Conservation (phyloP, 2,888 invertebrate species). For the Tanypteryx hageni region DNA sequence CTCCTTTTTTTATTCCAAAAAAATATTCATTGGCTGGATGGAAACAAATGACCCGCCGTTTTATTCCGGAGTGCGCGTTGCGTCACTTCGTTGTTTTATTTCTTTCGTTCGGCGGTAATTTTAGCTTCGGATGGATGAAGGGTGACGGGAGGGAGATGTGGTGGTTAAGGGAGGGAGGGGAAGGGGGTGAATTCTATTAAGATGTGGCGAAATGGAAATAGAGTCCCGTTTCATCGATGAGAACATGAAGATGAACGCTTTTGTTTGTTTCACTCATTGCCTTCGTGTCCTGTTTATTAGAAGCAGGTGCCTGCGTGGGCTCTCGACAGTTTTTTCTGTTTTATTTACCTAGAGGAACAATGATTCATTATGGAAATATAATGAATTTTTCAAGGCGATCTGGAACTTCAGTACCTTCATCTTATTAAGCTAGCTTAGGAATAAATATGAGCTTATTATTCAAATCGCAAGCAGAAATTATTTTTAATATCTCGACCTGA, state of each 20-base stretch:
- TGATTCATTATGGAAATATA: no score
- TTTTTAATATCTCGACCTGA: no score
- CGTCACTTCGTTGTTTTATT: background rate
- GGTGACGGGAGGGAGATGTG: background rate
- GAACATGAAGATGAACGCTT: background rate
- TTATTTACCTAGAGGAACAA: no score
- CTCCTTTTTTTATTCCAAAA: background rate
- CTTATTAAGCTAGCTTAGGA: no score
- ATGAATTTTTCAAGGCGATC: no score
- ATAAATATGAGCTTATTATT: no score
- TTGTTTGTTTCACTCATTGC: background rate
- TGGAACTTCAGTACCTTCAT: no score
- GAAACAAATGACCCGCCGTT: background rate
- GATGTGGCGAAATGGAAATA: background rate
- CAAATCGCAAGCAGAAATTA: no score
- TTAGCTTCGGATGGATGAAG: background rate
- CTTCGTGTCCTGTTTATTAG: background rate
- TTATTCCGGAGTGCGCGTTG: background rate
- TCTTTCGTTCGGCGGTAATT: background rate
- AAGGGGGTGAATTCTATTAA: background rate
- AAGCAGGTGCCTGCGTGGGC: background rate
- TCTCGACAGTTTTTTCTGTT: no score
- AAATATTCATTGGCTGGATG: background rate
- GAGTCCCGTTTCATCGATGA: background rate
- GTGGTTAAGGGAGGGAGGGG: no score